phyloP scores from a whole-genome alignment of 2,888 invertebrate genomes.

The Arctia plantaginis region DNA sequence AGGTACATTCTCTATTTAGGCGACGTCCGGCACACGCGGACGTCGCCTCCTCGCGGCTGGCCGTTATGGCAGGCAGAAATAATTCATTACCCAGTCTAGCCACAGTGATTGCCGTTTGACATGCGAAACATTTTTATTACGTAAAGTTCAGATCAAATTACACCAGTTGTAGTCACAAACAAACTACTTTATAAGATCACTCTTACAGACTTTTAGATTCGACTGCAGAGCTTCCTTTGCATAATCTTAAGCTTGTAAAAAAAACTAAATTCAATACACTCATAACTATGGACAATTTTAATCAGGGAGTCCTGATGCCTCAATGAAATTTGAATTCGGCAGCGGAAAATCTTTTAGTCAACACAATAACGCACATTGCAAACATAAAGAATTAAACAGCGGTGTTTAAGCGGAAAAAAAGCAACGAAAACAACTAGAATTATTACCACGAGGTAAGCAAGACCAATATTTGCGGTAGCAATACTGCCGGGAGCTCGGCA shows the following conservation, averaged over 20 bases:
- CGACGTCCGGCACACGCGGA: too few relatives aligned
- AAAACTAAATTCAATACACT: neutral
- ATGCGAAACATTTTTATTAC: too few relatives aligned
- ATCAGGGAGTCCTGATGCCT: neutral
- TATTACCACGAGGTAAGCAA: slow-evolving; percentile 52
- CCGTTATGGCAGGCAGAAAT: too few relatives aligned
- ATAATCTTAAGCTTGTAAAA: neutral
- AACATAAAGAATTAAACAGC: slow-evolving; percentile 27
- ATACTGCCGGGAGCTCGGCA: slow-evolving; percentile 28
- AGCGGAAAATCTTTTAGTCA: slow-evolving; percentile 5
- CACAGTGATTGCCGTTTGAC: neutral
- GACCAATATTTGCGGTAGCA: slow-evolving; percentile 45
- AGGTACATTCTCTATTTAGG: too few relatives aligned
- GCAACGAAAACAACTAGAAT: slow-evolving; percentile 45
- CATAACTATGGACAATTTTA: slow-evolving; percentile 1
- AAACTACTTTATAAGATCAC: neutral
- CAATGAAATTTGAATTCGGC: neutral
- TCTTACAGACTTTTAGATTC: neutral
- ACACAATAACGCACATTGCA: slow-evolving; percentile 3
- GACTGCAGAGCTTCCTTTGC: neutral
- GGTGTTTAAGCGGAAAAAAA: slow-evolving; percentile 8
- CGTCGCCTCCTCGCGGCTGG: too few relatives aligned
- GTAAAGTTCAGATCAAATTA: neutral
- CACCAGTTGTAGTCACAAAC: too few relatives aligned
- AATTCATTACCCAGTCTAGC: neutral